Percentiles rank a stretch among this genome's conserved stretches.
Conservation (phyloP, 2,888 invertebrate genomes). For the Agrotis puta region DNA sequence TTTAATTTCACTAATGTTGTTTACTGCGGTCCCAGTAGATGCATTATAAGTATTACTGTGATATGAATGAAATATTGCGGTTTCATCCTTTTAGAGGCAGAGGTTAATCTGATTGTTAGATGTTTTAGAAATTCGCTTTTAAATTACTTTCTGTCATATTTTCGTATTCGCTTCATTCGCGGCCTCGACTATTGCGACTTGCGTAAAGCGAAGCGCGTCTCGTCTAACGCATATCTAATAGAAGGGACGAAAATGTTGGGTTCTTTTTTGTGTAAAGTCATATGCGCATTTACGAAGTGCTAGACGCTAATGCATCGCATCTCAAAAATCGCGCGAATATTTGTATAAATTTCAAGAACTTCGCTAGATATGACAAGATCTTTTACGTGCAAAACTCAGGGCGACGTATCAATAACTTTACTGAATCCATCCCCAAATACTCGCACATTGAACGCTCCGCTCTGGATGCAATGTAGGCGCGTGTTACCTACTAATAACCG, state of each 20-base stretch:
- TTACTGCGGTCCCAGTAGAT: slow-evolving; percentile 40
- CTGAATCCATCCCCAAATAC: too few species aligned
- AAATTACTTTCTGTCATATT: not conserved
- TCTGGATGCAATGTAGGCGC: too few species aligned
- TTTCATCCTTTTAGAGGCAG: slow-evolving; percentile 33
- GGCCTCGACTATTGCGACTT: not conserved
- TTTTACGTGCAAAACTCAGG: too few species aligned
- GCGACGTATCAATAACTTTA: too few species aligned
- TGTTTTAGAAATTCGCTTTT: slow-evolving; percentile 7
- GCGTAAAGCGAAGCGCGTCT: not conserved
- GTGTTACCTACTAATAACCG: not conserved
- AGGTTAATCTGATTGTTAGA: slow-evolving; percentile 14
- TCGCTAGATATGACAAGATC: too few species aligned
- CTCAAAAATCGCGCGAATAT: too few species aligned
- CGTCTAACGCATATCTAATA: not conserved
- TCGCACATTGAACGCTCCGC: too few species aligned
- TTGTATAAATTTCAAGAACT: too few species aligned
- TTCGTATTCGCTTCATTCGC: not conserved
- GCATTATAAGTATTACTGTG: slow-evolving; percentile 49
- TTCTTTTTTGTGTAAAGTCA: too few species aligned
- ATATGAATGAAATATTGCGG: slow-evolving; percentile 59
- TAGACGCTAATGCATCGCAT: too few species aligned
- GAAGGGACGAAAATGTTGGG: too few species aligned
- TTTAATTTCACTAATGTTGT: slow-evolving; percentile 72
- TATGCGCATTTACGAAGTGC: too few species aligned